A percentile compares a stretch with the other conserved stretches of the same genome.
These are phyloP conservation scores for Cotesia vestalis DNA, from an alignment of 1,140 invertebrate species.

Conservation along the genomic window DNA sequence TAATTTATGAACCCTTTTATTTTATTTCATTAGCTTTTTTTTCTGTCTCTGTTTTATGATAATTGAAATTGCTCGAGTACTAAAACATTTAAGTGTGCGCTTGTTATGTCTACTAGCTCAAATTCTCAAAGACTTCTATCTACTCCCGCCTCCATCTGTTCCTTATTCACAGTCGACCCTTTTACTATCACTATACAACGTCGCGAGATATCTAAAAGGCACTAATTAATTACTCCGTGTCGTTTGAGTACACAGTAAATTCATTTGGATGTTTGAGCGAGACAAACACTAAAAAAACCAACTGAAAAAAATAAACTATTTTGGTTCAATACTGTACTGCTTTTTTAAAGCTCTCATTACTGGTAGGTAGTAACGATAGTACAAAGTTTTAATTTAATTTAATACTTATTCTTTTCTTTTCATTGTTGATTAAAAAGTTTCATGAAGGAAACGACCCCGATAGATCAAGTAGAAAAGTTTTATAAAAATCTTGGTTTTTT, in stretches of 20 bases:
- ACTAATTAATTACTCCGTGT: constrained; percentile 23
- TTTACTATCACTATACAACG: neutral
- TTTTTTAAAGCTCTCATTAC: neutral
- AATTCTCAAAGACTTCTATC: constrained; percentile 16
- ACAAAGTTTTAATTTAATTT: constrained; percentile 10
- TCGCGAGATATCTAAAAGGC: neutral
- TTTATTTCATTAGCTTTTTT: constrained; percentile 1
- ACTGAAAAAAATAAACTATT: too few species aligned
- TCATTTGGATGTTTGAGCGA: neutral
- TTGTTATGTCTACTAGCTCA: neutral
- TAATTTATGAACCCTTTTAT: neutral
- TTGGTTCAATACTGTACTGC: too few species aligned
- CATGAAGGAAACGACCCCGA: neutral
- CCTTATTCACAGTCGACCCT: too few species aligned
- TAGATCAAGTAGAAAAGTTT: constrained; percentile 7
- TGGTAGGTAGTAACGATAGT: neutral
- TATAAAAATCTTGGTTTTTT: neutral
- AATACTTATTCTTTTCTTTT: neutral
- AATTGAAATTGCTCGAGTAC: constrained; percentile 13
- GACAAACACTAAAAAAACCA: neutral
- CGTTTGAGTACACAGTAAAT: constrained; percentile 17
- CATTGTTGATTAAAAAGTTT: constrained; percentile 18
- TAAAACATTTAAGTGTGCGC: neutral
- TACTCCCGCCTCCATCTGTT: neutral
- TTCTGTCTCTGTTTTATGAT: neutral